Percentiles rank a stretch among this genome's conserved stretches.
Conservation (phyloP, 2,797 vertebrate genomes). For the Argyrosomus regius region DNA sequence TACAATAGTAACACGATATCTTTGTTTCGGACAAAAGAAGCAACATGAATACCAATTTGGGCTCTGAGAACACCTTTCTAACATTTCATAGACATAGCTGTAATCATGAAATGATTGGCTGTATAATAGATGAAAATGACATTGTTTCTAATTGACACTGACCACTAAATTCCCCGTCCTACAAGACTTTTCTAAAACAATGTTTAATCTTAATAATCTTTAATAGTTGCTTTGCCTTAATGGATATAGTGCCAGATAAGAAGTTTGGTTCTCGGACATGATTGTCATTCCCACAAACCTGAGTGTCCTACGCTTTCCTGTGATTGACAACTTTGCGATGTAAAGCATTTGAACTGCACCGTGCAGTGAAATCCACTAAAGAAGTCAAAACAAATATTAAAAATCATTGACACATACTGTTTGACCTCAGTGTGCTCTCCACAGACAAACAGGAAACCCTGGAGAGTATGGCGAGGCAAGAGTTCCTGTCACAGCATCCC, state of each 20-base stretch:
- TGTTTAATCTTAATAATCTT: not conserved
- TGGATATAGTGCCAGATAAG: not conserved
- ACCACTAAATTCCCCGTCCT: not conserved
- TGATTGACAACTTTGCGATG: conserved; percentile 25
- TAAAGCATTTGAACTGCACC: conserved; percentile 9
- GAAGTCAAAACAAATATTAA: conserved; percentile 37
- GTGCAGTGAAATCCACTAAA: conserved; percentile 30
- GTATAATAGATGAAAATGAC: not conserved
- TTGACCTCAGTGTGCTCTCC: conserved; percentile 54
- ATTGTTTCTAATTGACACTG: not conserved
- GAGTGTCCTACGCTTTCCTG: not conserved
- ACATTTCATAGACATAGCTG: too few species aligned
- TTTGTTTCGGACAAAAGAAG: not conserved
- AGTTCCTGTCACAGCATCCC: conserved; percentile 65
- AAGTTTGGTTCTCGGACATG: not conserved
- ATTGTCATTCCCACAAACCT: not conserved
- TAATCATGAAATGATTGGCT: too few species aligned
- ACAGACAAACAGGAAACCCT: conserved; percentile 66
- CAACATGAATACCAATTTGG: not conserved
- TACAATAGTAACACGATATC: not conserved
- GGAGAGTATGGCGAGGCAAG: conserved; percentile 39
- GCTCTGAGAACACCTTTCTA: not conserved
- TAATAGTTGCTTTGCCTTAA: not conserved
- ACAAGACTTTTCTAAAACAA: not conserved
- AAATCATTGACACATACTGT: conserved; percentile 28